These are phyloP conservation scores for Andrena bucephala DNA, from an alignment of 2,888 invertebrate species.

Conservation along the genomic window DNA sequence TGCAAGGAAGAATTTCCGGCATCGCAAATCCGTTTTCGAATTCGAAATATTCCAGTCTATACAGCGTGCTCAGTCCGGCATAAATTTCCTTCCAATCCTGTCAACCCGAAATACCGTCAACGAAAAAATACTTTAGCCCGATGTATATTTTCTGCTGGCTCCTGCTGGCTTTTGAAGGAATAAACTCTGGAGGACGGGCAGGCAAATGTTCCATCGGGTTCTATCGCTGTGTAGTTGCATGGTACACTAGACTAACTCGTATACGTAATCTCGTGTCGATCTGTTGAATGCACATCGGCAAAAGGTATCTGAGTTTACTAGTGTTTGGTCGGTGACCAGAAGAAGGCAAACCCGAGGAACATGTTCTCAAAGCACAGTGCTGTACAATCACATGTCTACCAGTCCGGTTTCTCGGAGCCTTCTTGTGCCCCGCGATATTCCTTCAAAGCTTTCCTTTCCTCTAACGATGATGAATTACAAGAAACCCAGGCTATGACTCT, in stretches of 20 bases:
- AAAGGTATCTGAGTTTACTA: slow-evolving; percentile 5
- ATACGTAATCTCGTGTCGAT: background rate
- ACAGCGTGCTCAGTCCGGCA: slow-evolving; percentile 2
- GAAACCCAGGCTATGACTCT: background rate
- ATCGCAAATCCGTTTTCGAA: slow-evolving; percentile 7
- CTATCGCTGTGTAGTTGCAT: background rate
- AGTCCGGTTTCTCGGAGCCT: background rate
- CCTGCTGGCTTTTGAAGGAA: background rate
- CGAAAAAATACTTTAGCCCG: slow-evolving; percentile 12
- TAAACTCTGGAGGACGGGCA: background rate
- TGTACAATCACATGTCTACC: background rate
- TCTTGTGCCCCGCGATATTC: background rate
- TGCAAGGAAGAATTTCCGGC: slow-evolving; percentile 16
- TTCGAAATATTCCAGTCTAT: slow-evolving; percentile 7
- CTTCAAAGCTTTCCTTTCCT: slow-evolving; percentile 10
- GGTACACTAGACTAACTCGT: background rate
- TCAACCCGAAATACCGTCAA: background rate
- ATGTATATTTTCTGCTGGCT: background rate
- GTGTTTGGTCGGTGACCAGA: background rate
- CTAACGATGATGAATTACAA: slow-evolving; percentile 1
- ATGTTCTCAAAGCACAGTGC: background rate
- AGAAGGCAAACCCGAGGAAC: background rate
- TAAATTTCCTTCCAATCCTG: slow-evolving; percentile 11
- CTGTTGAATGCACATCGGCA: background rate
- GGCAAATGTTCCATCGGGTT: background rate